Conservation (phyloP, 2,888 invertebrate genomes). For the Cephus rjabovi region DNA sequence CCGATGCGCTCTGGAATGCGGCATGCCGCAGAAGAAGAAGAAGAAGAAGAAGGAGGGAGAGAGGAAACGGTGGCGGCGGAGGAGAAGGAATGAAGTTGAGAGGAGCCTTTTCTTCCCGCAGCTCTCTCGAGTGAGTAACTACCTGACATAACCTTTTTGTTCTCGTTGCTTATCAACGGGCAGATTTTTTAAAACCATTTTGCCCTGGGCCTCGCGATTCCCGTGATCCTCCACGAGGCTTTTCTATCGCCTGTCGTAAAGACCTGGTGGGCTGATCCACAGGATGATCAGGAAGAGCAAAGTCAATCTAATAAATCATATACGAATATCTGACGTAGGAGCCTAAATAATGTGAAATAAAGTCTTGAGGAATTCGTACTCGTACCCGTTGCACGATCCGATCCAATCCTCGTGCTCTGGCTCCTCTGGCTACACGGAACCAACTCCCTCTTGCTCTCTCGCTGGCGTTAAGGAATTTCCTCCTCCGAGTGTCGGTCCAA, state of each 20-base stretch:
- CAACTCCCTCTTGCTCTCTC: background rate
- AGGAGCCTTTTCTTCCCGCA: background rate
- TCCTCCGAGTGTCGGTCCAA: background rate
- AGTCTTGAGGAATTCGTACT: background rate
- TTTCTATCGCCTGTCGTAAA: background rate
- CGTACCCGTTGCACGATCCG: background rate
- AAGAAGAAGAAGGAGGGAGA: background rate
- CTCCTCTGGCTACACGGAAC: too few relatives aligned
- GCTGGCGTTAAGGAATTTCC: conserved; percentile 7
- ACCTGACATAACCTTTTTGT: conserved; percentile 1
- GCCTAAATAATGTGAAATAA: background rate
- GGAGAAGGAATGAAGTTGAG: conserved; percentile 4
- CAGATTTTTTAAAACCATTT: background rate
- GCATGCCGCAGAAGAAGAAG: background rate
- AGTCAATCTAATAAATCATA: too few relatives aligned
- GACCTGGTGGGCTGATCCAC: background rate
- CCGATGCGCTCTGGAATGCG: conserved; percentile 13
- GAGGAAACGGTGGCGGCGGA: background rate
- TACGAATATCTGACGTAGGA: background rate
- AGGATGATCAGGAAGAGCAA: background rate
- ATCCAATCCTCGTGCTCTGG: background rate
- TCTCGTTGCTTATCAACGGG: conserved; percentile 2
- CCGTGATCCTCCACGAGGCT: background rate
- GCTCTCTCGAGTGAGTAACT: conserved; percentile 4
- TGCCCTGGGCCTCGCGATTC: background rate